Percentiles rank a stretch among this genome's conserved stretches.
Conservation (phyloP, 2,888 invertebrate species). For the Prenolepis imparis region DNA sequence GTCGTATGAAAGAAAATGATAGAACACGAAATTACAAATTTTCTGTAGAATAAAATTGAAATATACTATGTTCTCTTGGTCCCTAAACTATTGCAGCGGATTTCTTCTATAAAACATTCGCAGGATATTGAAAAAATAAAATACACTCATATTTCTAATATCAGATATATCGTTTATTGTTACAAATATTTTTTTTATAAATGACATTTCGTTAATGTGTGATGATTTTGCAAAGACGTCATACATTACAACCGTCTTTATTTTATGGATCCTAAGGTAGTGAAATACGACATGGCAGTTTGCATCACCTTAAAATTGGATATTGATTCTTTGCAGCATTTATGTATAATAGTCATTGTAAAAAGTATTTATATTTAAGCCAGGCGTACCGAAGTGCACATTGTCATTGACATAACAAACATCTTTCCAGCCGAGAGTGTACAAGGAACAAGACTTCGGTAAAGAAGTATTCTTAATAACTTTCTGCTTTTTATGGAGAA, state of each 20-base stretch:
- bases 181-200: not conserved
- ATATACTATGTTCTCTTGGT: not conserved
- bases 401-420: constrained; percentile 15
- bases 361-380: not conserved
- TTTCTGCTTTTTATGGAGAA: constrained; percentile 8
- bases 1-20: not conserved
- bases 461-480: constrained; percentile 16
- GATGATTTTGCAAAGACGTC: not conserved
- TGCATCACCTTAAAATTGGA: constrained; percentile 42
- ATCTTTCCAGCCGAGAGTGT: constrained; percentile 25
- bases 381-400: constrained; percentile 1
- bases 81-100: too few relatives aligned
- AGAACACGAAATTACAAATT: not conserved
- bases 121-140: not conserved
- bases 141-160: not conserved
- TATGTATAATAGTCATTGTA: not conserved
- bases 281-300: constrained; percentile 41
- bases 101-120: too few relatives aligned
- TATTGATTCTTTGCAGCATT: not conserved
- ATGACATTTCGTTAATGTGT: not conserved
- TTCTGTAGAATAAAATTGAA: not conserved
- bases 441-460: constrained; percentile 20
- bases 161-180: not conserved
- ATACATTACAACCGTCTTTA: not conserved
- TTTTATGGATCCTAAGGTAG: not conserved